Evolutionary conservation across 2,888 invertebrate genomes (phyloP), one percentile per base, ranked within the genome.

Genomic region (Scaptomyza parva): DNA sequence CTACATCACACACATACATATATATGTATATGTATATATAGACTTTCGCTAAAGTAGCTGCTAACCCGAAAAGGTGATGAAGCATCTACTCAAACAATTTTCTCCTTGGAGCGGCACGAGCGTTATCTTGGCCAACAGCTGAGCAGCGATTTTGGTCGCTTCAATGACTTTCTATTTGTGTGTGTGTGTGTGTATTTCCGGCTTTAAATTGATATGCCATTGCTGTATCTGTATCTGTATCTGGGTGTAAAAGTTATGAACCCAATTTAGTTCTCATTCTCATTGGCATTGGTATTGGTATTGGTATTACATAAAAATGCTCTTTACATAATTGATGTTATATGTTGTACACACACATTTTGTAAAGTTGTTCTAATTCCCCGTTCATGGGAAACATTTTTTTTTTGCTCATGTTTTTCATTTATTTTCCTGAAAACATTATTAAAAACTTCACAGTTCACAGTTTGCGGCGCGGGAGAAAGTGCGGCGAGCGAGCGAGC

Each of bases 61-160:
- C 52, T 30, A 55, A 51, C 44, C 12, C 12, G 11, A 35, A 20
- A 54, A 68, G 68, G 73, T 73, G 73, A 41, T 52, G 54, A n/a
- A 45, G 73, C 63, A 60, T 55, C 73, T 35, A 68, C 55, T 72
- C 63, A 41, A 48, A 8, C 40, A 64, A 61, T 53, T 70, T 58
- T 50, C 20, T 22, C 11, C 20, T 40, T 28, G n/a, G n/a, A n/a
- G n/a, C n/a, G n/a, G n/a, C n/a, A 6, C 3, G 37, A 43, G 17
- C 50, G 37, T 33, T 35, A 67, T 47, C 41, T 57, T 44, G 55
- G 51, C 52, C 58, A 62, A 54, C 43, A 20, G 33, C 39, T 33
- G 40, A 44, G 51, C 35, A 33, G 51, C 61, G 58, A 52, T 59
- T 64, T 48, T 24, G 24, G 40, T 7, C 43, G 41, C 54, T 52